Evolutionary conservation across 2,888 invertebrate genomes (phyloP).

Genomic region (Ornithoptera alexandrae): DNA sequence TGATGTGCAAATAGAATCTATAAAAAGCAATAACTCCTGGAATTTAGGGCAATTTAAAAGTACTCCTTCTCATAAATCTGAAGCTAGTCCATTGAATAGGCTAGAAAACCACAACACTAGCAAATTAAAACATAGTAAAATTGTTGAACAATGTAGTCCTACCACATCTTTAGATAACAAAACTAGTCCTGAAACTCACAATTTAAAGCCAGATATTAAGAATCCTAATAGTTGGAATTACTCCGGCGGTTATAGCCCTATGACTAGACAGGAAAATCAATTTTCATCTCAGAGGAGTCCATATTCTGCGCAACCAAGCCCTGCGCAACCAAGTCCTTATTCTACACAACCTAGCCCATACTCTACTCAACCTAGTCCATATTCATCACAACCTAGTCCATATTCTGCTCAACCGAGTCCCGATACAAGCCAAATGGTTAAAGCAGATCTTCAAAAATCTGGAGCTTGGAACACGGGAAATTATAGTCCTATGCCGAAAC

Average conservation of each 20-base stretch:
- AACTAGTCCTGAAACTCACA: constrained; percentile 66
- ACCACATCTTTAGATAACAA: constrained; percentile 72
- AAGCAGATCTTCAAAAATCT: constrained; percentile 64
- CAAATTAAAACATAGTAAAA: constrained; percentile 67
- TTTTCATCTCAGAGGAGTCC: constrained; percentile 74
- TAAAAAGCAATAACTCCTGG: constrained; percentile 64
- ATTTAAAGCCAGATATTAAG: constrained; percentile 66
- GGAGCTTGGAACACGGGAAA: constrained; percentile 72
- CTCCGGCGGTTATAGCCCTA: constrained; percentile 66
- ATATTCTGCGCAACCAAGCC: constrained; percentile 71
- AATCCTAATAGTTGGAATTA: constrained; percentile 70
- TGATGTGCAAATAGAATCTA: constrained; percentile 58
- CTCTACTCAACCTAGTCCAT: constrained; percentile 71
- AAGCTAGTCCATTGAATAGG: constrained; percentile 71
- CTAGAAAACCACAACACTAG: constrained; percentile 55
- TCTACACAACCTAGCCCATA: constrained; percentile 69
- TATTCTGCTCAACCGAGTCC: constrained; percentile 74
- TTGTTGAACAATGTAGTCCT: constrained; percentile 72
- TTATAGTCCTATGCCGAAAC: constrained; percentile 74
- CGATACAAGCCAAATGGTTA: constrained; percentile 73
- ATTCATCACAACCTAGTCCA: constrained; percentile 73
- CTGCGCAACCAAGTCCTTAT: constrained; percentile 71
- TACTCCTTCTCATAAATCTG: constrained; percentile 70
- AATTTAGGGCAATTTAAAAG: constrained; percentile 68
- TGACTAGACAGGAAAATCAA: constrained; percentile 69